Base-by-base conservation (phyloP, 1,140 invertebrate genomes). In the Zaprionus capensis region DNA sequence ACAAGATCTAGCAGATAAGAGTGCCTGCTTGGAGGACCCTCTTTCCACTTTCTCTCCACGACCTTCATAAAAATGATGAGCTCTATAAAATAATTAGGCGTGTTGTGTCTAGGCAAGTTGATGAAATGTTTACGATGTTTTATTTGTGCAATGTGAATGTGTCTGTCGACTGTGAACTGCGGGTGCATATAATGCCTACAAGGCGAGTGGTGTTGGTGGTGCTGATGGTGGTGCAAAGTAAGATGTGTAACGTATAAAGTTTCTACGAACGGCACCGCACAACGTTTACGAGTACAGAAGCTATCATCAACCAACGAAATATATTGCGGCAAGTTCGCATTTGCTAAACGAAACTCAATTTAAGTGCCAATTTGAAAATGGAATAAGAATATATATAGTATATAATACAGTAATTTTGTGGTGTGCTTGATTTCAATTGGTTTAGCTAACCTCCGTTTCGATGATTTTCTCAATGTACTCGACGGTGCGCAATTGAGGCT, bases 391-490 rank as follows among this genome's bases (percentile, higher is more conserved):
- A 36, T 58, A 41, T 28, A 9, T 62, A 64, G 22, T 28, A 51
- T 83, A 83, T 62, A 38, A 51, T 65, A 72, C 57, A 63, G 55
- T 70, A 59, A 67, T 77, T 84, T 72, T 59, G 64, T 80, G 58
- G 65, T 55, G 20, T 44, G 44, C 57, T 53, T 28, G 31, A 15
- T 17, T 49, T 59, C 24, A 24, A 26, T 66, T 59, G 51, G 20
- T 22, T 76, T 66, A 49, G 59, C 91, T 92, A 97, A 98, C 97
- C 97, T 98, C 97, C 95, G 96, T 97, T 94, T 98, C 97, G 94
- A 98, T 97, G 93, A 97, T 95, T 95, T 98, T 98, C 95, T 98
- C 97, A 94, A 98, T 96, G 94, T 97, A 97, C 95, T 98, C 97
- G 93, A 98, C 95, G 67, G 97, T 98, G 94, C 97, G 95, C 80